Evolutionary conservation across 2,888 invertebrate genomes (phyloP), one percentile per base, ranked within the genome.

Genomic region (Steromphala cineraria): DNA sequence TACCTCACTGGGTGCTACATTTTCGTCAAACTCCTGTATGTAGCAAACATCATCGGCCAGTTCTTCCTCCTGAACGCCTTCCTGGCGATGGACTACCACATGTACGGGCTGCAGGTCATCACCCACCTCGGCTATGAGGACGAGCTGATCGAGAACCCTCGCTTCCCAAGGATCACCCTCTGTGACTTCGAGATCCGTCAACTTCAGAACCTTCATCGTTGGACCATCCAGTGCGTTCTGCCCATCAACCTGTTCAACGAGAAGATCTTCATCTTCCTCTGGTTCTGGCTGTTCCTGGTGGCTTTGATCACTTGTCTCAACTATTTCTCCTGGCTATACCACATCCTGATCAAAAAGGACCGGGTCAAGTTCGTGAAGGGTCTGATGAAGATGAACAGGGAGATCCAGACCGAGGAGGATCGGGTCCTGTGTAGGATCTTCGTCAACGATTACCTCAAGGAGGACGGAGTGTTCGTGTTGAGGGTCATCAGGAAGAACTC

Each of bases 1-100:
- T 92, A 89, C 82, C 87, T 92, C 0, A 88, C 91, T 3, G 89
- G 89, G 0, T 86, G 92, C 67, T 92, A 91, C 81, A 83, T 92
- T 19, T 86, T 91, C 76, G 81, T 89, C 55, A 92, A 92, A 82
- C 75, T 88, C n/a, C 82, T 92, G 21, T 92, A 91, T 80, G 87
- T 90, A 10, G 83, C 81, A 53, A 92, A 92, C 83, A 88, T 92
- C 28, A 89, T 93, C 78, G 88, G 90, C 28, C 93, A 93, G 85
- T 89, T 93, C 75, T 92, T 90, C 83, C 83, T 92, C 15, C 86
- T 92, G 40, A 92, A 92, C 81, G 88, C 88, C 13, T 92, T 92
- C 81, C 85, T 92, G 83, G 87, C 90, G 15, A 90, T 89, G 53
- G 87, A 90, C 24, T 92, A 89, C 80, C 87, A 87, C 75, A 75